Evolutionary conservation across 2,888 invertebrate species (phyloP).

Genomic region (Stegophylla sp.): DNA sequence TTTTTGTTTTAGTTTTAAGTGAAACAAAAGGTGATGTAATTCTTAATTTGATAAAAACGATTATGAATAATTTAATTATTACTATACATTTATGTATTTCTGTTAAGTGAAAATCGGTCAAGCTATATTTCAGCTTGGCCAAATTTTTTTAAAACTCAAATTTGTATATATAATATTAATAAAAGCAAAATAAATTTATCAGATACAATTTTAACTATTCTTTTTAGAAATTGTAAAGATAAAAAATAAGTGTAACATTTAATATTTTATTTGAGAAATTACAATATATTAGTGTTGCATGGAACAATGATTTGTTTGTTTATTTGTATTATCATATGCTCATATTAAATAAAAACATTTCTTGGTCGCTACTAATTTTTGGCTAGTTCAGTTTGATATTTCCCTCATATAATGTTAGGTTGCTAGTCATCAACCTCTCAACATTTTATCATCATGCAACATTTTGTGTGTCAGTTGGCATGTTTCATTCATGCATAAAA

Average conservation of each 20-base stretch:
- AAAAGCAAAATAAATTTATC: constrained; percentile 53
- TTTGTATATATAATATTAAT: constrained; percentile 58
- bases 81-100: constrained; percentile 57
- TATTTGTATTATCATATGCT: constrained; percentile 23
- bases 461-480: too few relatives aligned
- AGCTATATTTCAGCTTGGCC: constrained; percentile 50
- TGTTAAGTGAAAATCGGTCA: constrained; percentile 52
- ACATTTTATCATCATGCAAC: too few relatives aligned
- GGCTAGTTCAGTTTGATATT: too few relatives aligned
- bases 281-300: constrained; percentile 59
- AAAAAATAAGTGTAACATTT: constrained; percentile 57
- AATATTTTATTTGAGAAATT: constrained; percentile 58
- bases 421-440: too few relatives aligned
- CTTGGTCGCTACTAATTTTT: too few relatives aligned
- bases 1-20: constrained; percentile 58
- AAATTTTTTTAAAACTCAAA: constrained; percentile 55
- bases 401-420: too few relatives aligned
- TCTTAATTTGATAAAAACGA: constrained; percentile 52
- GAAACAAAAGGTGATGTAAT: constrained; percentile 59
- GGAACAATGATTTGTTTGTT: constrained; percentile 49
- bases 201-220: constrained; percentile 56
- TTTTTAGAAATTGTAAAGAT: constrained; percentile 58
- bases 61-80: constrained; percentile 53
- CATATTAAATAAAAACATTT: too few relatives aligned
- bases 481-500: too few relatives aligned